These are phyloP conservation scores for Glaucomys volans DNA, from an alignment of 2,113 vertebrate genomes.

Conservation along the genomic window DNA sequence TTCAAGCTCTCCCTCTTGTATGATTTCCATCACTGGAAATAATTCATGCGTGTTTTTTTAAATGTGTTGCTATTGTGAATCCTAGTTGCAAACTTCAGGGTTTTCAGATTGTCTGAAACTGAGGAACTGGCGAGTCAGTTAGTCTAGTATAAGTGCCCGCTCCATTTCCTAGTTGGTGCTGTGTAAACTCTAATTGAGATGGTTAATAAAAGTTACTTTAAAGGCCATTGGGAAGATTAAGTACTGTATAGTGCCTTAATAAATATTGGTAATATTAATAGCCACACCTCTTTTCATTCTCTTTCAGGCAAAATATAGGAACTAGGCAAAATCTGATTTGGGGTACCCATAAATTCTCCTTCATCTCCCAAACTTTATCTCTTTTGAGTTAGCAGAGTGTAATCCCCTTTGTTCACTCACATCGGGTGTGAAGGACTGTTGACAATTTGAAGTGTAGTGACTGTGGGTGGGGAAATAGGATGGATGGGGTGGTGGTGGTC, in stretches of 20 bases:
- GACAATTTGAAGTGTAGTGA: not conserved
- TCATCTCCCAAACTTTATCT: not conserved
- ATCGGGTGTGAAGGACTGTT: not conserved
- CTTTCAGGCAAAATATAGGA: slow-evolving; percentile 17
- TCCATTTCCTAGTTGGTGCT: not conserved
- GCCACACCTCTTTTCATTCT: not conserved
- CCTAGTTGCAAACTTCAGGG: not conserved
- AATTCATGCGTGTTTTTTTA: not conserved
- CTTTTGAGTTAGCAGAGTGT: not conserved
- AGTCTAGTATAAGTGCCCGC: not conserved
- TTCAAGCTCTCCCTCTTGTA: not conserved
- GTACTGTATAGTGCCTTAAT: not conserved
- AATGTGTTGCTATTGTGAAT: slow-evolving; percentile 25
- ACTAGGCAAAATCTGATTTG: not conserved
- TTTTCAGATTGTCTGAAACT: not conserved
- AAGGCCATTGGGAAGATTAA: not conserved
- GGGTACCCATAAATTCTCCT: not conserved
- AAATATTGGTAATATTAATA: not conserved
- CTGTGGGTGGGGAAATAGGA: not conserved
- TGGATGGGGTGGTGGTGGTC: not conserved
- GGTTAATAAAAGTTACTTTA: not conserved
- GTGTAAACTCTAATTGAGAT: not conserved
- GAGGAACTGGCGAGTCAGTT: not conserved
- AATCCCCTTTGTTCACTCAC: not conserved
- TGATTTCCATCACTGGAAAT: not conserved